Evolutionary conservation across 2,113 vertebrate species (phyloP).

Genomic region (Brachyhypopomus gauderio): DNA sequence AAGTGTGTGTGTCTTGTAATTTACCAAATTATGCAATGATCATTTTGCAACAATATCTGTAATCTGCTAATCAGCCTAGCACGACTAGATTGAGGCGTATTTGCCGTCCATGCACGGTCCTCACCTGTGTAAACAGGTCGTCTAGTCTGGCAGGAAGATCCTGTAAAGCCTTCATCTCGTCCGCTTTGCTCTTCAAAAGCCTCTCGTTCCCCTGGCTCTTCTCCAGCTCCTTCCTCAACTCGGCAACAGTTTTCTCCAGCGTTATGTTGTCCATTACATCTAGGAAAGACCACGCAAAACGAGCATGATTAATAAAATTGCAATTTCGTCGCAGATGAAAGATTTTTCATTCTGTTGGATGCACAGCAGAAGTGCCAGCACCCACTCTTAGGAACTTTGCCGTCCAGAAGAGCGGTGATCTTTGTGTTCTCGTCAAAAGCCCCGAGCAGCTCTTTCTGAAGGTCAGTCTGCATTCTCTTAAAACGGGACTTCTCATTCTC

Average conservation of each 20-base stretch:
- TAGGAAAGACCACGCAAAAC: constrained; percentile 50
- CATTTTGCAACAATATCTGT: neutral
- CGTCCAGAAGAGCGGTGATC: constrained; percentile 79
- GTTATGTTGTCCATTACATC: constrained; percentile 72
- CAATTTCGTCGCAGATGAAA: neutral
- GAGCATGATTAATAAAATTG: too few relatives aligned
- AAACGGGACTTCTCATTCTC: constrained; percentile 75
- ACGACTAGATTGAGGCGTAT: neutral
- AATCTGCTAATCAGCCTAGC: neutral
- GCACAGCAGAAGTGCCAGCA: neutral
- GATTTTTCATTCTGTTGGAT: neutral
- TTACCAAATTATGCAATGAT: too few relatives aligned
- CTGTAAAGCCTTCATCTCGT: constrained; percentile 58
- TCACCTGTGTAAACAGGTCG: constrained; percentile 73
- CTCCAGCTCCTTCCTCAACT: constrained; percentile 75
- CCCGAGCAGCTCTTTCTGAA: constrained; percentile 85
- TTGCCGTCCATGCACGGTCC: neutral
- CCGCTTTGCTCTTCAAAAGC: constrained; percentile 66
- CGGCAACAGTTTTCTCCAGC: constrained; percentile 73
- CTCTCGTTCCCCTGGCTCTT: constrained; percentile 68
- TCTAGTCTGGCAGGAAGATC: constrained; percentile 68
- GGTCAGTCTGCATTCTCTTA: constrained; percentile 83
- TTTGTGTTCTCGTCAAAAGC: constrained; percentile 85
- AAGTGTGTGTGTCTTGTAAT: too few relatives aligned
- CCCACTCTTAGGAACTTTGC: constrained; percentile 87